Conservation (phyloP, 2,888 invertebrate genomes). For the Dryocosmus kuriphilus region DNA sequence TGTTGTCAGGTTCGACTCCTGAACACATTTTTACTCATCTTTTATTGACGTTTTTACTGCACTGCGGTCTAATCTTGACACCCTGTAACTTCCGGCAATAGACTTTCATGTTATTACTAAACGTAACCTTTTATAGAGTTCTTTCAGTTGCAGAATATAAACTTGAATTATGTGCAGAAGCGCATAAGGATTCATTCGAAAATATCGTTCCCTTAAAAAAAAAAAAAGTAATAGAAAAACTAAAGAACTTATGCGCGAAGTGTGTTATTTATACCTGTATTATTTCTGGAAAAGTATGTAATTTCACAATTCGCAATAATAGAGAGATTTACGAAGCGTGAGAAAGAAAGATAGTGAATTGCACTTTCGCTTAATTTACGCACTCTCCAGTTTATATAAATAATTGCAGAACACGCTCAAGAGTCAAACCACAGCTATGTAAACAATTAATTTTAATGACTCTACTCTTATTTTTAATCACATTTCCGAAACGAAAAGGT, state of each 20-base stretch:
- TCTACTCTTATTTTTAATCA: neutral
- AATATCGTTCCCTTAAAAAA: neutral
- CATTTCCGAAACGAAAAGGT: neutral
- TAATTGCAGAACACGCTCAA: conserved; percentile 28
- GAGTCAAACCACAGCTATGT: neutral
- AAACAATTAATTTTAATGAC: conserved; percentile 36
- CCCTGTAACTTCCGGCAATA: conserved; percentile 1
- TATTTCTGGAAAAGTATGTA: conserved; percentile 26
- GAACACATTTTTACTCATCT: conserved; percentile 31
- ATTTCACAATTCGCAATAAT: conserved; percentile 36
- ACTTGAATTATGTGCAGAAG: neutral
- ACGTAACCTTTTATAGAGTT: neutral
- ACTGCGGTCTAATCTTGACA: conserved; percentile 24
- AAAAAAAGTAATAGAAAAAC: neutral
- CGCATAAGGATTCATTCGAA: neutral
- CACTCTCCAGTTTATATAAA: conserved; percentile 12
- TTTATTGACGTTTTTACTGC: conserved; percentile 37
- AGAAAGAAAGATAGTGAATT: conserved; percentile 35
- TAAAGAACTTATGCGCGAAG: neutral
- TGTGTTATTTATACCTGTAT: neutral
- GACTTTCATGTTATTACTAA: conserved; percentile 4
- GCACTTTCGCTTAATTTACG: conserved; percentile 31
- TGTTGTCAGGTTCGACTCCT: neutral
- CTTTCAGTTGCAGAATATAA: conserved; percentile 15
- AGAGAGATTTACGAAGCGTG: conserved; percentile 33